Conservation (phyloP, 1,140 invertebrate genomes). For the Uloborus diversus region DNA sequence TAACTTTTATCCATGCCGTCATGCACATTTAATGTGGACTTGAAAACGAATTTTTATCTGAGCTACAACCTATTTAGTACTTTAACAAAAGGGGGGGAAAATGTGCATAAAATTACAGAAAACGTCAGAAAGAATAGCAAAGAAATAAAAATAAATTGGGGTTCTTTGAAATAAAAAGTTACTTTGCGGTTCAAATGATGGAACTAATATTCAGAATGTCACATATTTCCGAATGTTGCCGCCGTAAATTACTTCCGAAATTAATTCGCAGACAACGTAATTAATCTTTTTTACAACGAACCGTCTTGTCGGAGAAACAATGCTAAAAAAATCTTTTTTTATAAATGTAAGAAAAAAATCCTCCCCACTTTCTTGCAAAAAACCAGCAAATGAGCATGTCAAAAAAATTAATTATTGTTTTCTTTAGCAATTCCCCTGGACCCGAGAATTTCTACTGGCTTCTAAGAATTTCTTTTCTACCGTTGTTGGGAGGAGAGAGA, state of each 20-base stretch:
- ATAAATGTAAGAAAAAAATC: neutral
- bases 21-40: too few species aligned
- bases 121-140: neutral
- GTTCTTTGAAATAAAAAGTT: neutral
- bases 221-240: neutral
- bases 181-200: neutral
- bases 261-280: conserved; percentile 48
- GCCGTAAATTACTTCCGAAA: conserved; percentile 53
- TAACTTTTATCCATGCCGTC: too few species aligned
- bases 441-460: neutral
- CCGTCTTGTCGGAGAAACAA: neutral
- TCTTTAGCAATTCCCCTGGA: conserved; percentile 19
- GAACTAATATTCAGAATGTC: neutral
- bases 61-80: neutral
- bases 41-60: too few species aligned
- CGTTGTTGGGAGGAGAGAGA: neutral
- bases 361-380: neutral
- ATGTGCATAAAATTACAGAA: neutral
- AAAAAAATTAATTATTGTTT: conserved; percentile 54
- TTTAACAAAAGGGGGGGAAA: neutral
- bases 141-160: too few species aligned
- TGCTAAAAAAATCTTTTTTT: conserved; percentile 6
- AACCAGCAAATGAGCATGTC: conserved; percentile 52
- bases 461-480: neutral
- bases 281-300: conserved; percentile 45